Evolutionary conservation across 2,113 vertebrate genomes (phyloP), one percentile per base, ranked within the genome.

Genomic region (Mohoua ochrocephala): DNA sequence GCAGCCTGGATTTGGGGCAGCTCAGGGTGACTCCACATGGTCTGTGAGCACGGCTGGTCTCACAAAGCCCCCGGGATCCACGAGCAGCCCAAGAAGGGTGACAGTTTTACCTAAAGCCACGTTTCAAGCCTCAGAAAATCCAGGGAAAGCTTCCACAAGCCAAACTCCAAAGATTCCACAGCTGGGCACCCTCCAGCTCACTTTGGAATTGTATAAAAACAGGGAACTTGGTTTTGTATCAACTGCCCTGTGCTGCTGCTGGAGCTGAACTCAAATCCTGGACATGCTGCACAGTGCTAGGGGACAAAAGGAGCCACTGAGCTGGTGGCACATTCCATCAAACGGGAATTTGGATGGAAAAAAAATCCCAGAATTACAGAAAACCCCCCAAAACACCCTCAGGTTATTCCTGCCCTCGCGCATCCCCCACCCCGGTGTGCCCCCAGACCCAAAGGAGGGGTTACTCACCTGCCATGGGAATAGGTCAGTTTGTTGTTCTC

Each of bases 401-500:
- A 26, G 3, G 4, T 8, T 2, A 4, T 2, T 5, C 18, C 76
- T 3, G 1, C 1, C 65, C 89, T 52, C 10, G 0, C 8, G 19
- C 79, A 49, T 1, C 12, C 47, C 76, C 56, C n/a, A n/a, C n/a
- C 19, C 20, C 2, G 5, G 20, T 6, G 15, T 22, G 44, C 76
- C 49, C 60, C 89, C 35, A 2, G 6, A 0, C 2, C 73, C 83
- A 13, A 10, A 10, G 13, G 11, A 31, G 37, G 89, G 31, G 24
- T 12, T 27, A 97, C 95, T 98, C 98, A 99, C 99, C 95, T 99
- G 97, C 99, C 99, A 60, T 99, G 99, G 23, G 99, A 99, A 90
- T 99, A 99, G 28, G 99, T 99, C 84, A 99, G 96, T 50, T 99
- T 99, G 98, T 99, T 99, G 97, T 99, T 99, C 96, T 99, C 99